phyloP scores from a whole-genome alignment of 2,113 vertebrate species.

The Apus apus region DNA sequence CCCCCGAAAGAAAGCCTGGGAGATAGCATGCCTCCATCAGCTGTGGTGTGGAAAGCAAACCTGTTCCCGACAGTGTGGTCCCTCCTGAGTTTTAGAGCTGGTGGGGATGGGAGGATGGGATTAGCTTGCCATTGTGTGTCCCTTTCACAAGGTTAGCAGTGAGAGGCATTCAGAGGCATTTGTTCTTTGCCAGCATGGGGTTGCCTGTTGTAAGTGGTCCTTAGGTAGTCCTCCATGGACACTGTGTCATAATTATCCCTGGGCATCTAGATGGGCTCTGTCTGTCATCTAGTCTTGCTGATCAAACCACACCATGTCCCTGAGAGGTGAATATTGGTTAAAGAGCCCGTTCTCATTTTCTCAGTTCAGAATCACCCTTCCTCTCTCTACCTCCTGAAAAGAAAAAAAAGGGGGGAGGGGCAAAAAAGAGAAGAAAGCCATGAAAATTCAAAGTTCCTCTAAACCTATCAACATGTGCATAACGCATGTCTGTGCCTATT shows the following conservation, averaged over 20 bases:
- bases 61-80: not conserved
- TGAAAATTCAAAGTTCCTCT: slow-evolving; percentile 55
- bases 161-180: not conserved
- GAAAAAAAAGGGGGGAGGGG: not conserved
- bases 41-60: not conserved
- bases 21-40: not conserved
- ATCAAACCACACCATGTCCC: not conserved
- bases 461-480: slow-evolving; percentile 66
- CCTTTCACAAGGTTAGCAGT: not conserved
- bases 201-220: not conserved
- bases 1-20: not conserved
- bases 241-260: not conserved
- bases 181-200: not conserved
- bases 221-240: not conserved
- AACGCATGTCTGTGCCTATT: slow-evolving; percentile 64
- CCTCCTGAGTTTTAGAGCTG: not conserved
- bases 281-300: not conserved
- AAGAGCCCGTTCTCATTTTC: slow-evolving; percentile 15
- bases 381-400: not conserved
- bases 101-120: not conserved
- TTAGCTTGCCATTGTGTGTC: not conserved
- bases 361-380: not conserved
- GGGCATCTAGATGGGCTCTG: not conserved
- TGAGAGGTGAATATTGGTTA: not conserved
- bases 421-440: not conserved